phyloP scores from a whole-genome alignment of 2,113 vertebrate genomes.

The Pseudopodoces humilis region DNA sequence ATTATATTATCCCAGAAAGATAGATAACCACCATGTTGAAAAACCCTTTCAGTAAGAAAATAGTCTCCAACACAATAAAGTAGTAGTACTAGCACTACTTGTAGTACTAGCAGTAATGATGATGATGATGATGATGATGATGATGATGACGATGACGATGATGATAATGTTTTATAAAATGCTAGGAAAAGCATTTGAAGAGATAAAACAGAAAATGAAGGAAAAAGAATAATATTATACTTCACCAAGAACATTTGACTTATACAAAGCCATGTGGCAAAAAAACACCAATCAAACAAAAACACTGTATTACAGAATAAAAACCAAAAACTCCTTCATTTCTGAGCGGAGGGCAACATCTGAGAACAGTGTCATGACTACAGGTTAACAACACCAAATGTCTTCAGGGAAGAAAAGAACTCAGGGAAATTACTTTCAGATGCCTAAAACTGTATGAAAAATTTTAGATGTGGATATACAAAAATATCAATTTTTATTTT shows the following conservation, averaged over 20 bases:
- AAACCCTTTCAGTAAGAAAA: background rate
- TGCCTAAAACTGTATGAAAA: background rate
- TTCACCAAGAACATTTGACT: background rate
- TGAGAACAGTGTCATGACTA: background rate
- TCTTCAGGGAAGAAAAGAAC: background rate
- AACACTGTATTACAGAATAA: background rate
- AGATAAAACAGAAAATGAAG: background rate
- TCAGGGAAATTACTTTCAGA: background rate
- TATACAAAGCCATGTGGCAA: rapidly evolving
- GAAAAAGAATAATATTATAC: no score
- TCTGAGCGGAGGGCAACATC: background rate
- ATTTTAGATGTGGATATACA: background rate
- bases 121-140: rapidly evolving
- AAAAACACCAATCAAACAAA: rapidly evolving
- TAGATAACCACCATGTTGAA: background rate
- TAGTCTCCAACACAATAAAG: background rate
- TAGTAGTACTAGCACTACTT: background rate
- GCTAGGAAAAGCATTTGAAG: background rate
- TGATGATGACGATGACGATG: background rate
- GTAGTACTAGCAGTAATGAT: no score
- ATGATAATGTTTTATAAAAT: background rate
- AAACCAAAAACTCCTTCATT: background rate
- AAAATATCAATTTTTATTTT: no score
- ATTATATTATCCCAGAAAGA: no score
- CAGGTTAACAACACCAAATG: rapidly evolving